Percentiles rank a stretch among this genome's conserved stretches.
Conservation (phyloP, 2,113 vertebrate genomes). For the Tautogolabrus adspersus region DNA sequence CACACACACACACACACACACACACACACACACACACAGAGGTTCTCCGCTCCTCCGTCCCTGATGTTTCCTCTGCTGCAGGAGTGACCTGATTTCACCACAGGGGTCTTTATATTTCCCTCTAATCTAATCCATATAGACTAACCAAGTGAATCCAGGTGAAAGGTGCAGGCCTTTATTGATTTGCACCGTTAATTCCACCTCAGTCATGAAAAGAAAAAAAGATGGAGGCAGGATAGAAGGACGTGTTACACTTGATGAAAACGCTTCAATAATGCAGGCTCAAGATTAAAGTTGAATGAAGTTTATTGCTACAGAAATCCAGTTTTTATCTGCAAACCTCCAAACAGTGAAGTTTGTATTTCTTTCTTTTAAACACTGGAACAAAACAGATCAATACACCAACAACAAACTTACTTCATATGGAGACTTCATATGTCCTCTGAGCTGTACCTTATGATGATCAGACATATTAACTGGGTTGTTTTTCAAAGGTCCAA, state of each 20-base stretch:
- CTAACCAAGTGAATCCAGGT: slow-evolving; percentile 24
- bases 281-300: too few species aligned
- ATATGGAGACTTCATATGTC: too few species aligned
- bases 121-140: slow-evolving; percentile 41
- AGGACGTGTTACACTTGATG: background rate
- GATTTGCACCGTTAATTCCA: slow-evolving; percentile 16
- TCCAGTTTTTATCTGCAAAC: too few species aligned
- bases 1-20: too few species aligned
- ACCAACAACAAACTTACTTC: too few species aligned
- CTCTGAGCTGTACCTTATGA: too few species aligned
- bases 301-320: too few species aligned
- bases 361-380: too few species aligned
- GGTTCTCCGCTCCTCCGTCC: background rate
- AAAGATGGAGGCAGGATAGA: background rate
- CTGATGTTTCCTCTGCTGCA: slow-evolving; percentile 15
- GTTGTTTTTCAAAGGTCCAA: too few species aligned
- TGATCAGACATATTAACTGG: too few species aligned
- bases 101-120: slow-evolving; percentile 40
- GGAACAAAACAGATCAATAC: too few species aligned
- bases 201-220: background rate
- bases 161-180: slow-evolving; percentile 34
- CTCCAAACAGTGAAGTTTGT: too few species aligned
- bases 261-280: background rate
- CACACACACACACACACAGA: background rate
- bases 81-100: slow-evolving; percentile 26